Evolutionary conservation across 1,140 invertebrate genomes (phyloP).

Genomic region (Phymastichus coffea): DNA sequence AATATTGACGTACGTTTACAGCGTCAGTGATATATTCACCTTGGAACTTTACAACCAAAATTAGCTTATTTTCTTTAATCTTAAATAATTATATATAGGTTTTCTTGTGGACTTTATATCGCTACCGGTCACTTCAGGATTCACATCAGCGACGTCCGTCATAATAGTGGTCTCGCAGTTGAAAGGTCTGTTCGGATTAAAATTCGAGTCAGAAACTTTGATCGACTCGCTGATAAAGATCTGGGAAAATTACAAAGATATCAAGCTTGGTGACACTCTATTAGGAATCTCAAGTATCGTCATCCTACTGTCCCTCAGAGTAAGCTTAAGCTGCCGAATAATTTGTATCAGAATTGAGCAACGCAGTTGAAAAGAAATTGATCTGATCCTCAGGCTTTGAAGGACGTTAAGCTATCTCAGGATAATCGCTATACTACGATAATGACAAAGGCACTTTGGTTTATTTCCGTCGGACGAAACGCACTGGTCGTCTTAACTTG

Average conservation of each 20-base stretch:
- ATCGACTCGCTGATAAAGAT: slow-evolving; percentile 64
- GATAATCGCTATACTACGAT: slow-evolving; percentile 7
- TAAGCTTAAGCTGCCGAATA: too few species aligned
- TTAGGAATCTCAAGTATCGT: slow-evolving; percentile 67
- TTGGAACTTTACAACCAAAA: background rate
- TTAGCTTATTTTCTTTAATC: slow-evolving; percentile 8
- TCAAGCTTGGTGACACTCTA: slow-evolving; percentile 61
- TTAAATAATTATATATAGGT: slow-evolving; percentile 60
- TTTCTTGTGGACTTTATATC: slow-evolving; percentile 94
- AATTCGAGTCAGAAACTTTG: slow-evolving; percentile 63
- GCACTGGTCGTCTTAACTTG: slow-evolving; percentile 72
- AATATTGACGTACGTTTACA: too few species aligned
- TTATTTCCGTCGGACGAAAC: slow-evolving; percentile 75
- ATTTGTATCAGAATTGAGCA: too few species aligned
- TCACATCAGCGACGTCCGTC: slow-evolving; percentile 89
- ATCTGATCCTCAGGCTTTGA: background rate
- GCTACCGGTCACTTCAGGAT: slow-evolving; percentile 85
- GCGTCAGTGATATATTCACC: background rate
- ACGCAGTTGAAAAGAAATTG: too few species aligned
- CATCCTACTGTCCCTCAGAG: slow-evolving; percentile 66
- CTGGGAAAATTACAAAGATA: slow-evolving; percentile 58
- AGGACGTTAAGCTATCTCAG: slow-evolving; percentile 42
- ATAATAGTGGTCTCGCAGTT: slow-evolving; percentile 89
- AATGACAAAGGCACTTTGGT: slow-evolving; percentile 65
- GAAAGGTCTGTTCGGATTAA: slow-evolving; percentile 78